Conservation (phyloP, 2,888 invertebrate species). For the Blastobasis adustella region DNA sequence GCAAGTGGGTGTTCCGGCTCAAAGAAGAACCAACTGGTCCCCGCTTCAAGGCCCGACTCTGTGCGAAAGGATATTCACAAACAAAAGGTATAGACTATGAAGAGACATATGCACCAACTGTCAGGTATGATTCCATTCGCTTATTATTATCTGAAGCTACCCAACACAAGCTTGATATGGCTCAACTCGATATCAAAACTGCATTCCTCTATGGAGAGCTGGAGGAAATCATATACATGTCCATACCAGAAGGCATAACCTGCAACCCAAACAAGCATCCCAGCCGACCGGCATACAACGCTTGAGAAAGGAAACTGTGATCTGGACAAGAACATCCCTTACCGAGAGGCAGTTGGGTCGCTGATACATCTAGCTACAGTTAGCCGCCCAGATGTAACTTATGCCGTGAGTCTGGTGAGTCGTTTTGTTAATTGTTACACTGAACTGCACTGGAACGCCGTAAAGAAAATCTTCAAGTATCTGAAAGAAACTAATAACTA, state of each 20-base stretch:
- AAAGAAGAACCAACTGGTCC: too few species aligned
- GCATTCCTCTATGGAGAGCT: constrained; percentile 18
- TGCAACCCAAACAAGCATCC: not conserved
- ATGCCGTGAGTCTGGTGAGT: not conserved
- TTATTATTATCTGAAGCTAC: constrained; percentile 5
- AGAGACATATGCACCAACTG: constrained; percentile 9
- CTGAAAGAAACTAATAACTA: too few species aligned
- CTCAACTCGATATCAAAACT: constrained; percentile 16
- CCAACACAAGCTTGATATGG: constrained; percentile 1
- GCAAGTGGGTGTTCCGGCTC: too few species aligned
- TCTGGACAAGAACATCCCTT: constrained; percentile 8
- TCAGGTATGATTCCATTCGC: constrained; percentile 9
- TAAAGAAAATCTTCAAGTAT: too few species aligned
- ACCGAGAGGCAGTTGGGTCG: constrained; percentile 15
- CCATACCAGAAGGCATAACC: constrained; percentile 5
- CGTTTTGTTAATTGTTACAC: not conserved
- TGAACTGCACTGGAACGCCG: too few species aligned
- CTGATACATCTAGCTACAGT: constrained; percentile 12
- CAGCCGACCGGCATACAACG: not conserved
- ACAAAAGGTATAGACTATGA: constrained; percentile 5
- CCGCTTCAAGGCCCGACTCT: constrained; percentile 10
- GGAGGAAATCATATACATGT: constrained; percentile 14
- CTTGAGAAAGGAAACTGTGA: not conserved
- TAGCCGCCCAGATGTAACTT: constrained; percentile 15
- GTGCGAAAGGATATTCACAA: constrained; percentile 8